Percentiles rank a stretch among this genome's conserved stretches.
phyloP scores from a whole-genome alignment of 2,888 invertebrate genomes.

The Julus scanicus region DNA sequence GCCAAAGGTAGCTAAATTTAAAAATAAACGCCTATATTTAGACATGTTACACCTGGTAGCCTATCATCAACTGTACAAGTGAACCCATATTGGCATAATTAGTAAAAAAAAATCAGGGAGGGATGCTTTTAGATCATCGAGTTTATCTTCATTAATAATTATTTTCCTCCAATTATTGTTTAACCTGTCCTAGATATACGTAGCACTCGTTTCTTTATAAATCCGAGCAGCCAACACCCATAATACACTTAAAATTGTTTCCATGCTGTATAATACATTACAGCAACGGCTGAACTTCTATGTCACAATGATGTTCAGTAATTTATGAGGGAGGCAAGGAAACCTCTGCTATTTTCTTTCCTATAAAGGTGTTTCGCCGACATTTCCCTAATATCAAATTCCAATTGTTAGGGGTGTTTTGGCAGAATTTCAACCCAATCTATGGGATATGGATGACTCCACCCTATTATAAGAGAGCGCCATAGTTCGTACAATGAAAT shows the following conservation, averaged over 20 bases:
- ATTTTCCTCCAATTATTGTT: slow-evolving; percentile 8
- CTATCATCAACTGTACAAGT: not conserved
- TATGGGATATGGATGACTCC: slow-evolving; percentile 43
- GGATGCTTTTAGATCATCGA: not conserved
- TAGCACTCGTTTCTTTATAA: not conserved
- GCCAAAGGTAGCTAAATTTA: not conserved
- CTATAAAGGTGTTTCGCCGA: slow-evolving; percentile 24
- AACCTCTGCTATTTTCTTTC: slow-evolving; percentile 29
- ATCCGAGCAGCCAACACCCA: slow-evolving; percentile 45
- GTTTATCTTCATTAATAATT: slow-evolving; percentile 12
- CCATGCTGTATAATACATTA: not conserved
- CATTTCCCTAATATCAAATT: slow-evolving; percentile 40
- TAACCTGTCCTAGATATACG: not conserved
- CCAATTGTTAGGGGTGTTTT: slow-evolving; percentile 42
- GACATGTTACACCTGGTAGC: not conserved
- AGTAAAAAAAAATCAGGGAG: slow-evolving; percentile 5
- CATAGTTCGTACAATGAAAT: not conserved
- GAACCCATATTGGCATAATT: not conserved
- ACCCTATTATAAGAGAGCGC: slow-evolving; percentile 35
- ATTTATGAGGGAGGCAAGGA: slow-evolving; percentile 40
- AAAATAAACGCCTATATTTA: not conserved
- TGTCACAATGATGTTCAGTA: not conserved
- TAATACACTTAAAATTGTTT: slow-evolving; percentile 43
- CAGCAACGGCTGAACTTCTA: not conserved
- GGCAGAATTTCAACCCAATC: slow-evolving; percentile 44